Conservation (phyloP, 2,888 invertebrate species). For the Hydropsyche betteni region DNA sequence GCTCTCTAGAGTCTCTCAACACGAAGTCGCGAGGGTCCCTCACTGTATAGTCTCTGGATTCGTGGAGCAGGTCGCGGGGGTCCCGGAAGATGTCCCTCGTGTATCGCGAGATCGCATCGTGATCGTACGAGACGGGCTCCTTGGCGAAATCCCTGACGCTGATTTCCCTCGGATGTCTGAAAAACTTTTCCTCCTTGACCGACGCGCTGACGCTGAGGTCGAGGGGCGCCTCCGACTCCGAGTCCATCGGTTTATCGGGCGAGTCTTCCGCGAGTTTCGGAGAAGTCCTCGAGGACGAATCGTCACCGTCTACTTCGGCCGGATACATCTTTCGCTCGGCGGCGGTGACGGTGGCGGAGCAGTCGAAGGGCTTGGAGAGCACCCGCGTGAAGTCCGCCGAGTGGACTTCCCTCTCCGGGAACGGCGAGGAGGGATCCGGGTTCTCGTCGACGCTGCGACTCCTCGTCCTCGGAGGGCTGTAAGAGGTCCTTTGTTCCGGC, state of each 20-base stretch:
- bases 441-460: slow-evolving; percentile 51
- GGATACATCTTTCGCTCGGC: slow-evolving; percentile 67
- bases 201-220: slow-evolving; percentile 75
- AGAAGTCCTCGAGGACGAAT: slow-evolving; percentile 30
- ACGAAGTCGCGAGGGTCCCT: slow-evolving; percentile 53
- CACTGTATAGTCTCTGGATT: slow-evolving; percentile 64
- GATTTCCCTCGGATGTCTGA: slow-evolving; percentile 61
- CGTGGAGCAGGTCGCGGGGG: slow-evolving; percentile 63
- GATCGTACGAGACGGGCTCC: slow-evolving; percentile 57
- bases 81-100: slow-evolving; percentile 57
- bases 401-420: slow-evolving; percentile 47
- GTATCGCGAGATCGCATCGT: slow-evolving; percentile 53
- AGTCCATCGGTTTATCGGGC: slow-evolving; percentile 52
- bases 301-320: slow-evolving; percentile 54
- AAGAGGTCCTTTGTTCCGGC: slow-evolving; percentile 49
- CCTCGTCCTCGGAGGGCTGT: slow-evolving; percentile 52
- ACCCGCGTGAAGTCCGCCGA: slow-evolving; percentile 46
- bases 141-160: slow-evolving; percentile 65
- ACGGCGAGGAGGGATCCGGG: slow-evolving; percentile 36
- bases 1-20: slow-evolving; percentile 54
- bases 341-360: slow-evolving; percentile 55
- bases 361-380: slow-evolving; percentile 37
- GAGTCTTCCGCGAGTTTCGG: slow-evolving; percentile 45
- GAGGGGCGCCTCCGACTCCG: slow-evolving; percentile 74
- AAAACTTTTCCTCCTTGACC: slow-evolving; percentile 48